phyloP scores from a whole-genome alignment of 1,140 invertebrate genomes.

The Brachionus rubens region DNA sequence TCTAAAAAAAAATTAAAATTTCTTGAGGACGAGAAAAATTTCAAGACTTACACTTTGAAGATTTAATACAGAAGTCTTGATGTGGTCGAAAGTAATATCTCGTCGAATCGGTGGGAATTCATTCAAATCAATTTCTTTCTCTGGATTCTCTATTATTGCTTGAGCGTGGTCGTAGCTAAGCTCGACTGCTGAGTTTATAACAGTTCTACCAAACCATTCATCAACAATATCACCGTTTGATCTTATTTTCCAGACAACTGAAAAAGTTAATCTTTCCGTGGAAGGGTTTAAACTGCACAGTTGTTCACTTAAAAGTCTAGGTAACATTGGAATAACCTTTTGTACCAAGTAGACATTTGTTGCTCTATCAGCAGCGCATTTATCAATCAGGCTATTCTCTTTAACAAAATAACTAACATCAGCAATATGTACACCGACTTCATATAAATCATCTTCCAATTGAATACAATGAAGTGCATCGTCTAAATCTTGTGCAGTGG shows the following conservation, averaged over 20 bases:
- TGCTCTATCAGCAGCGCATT: slow-evolving; percentile 70
- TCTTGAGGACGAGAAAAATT: too few species aligned
- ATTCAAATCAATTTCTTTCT: slow-evolving; percentile 61
- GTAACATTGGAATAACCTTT: slow-evolving; percentile 83
- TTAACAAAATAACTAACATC: slow-evolving; percentile 79
- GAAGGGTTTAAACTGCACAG: slow-evolving; percentile 80
- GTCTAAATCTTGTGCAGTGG: slow-evolving; percentile 43
- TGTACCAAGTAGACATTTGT: slow-evolving; percentile 83
- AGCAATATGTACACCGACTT: slow-evolving; percentile 89
- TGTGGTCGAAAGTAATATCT: slow-evolving; percentile 64
- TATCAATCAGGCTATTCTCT: slow-evolving; percentile 70
- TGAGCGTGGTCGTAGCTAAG: slow-evolving; percentile 86
- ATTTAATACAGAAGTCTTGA: slow-evolving; percentile 66
- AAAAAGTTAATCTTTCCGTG: slow-evolving; percentile 78
- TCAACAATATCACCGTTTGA: slow-evolving; percentile 66
- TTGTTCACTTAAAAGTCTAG: slow-evolving; percentile 73
- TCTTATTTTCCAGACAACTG: slow-evolving; percentile 76
- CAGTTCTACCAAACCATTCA: slow-evolving; percentile 73
- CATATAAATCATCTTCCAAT: slow-evolving; percentile 63
- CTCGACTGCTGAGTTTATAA: slow-evolving; percentile 82
- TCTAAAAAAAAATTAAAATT: slow-evolving; percentile 49
- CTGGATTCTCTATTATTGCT: slow-evolving; percentile 70
- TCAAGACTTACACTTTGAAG: slow-evolving; percentile 61
- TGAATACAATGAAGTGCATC: slow-evolving; percentile 62
- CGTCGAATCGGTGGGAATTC: slow-evolving; percentile 70